Evolutionary conservation across 2,888 invertebrate genomes (phyloP).

Genomic region (Julus scandinavius): DNA sequence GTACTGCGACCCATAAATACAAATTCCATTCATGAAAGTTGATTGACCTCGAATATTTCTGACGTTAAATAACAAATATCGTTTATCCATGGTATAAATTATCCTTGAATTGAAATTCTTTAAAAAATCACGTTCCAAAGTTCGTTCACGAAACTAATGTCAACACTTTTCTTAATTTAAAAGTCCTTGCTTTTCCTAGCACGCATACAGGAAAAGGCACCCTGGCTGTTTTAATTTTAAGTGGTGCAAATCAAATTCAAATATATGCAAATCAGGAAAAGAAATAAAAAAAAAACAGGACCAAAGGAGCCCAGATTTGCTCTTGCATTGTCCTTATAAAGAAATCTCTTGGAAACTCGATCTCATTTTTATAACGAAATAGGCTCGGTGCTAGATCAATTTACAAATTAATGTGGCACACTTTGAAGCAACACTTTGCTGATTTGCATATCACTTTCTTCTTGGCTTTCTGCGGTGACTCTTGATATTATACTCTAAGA

Average conservation of each 20-base stretch:
- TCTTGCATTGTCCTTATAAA: not conserved
- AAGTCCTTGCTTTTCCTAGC: not conserved
- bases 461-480: slow-evolving; percentile 10
- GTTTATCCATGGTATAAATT: too few species aligned
- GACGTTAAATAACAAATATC: too few species aligned
- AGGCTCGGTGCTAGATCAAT: slow-evolving; percentile 18
- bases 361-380: not conserved
- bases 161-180: not conserved
- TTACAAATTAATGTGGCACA: slow-evolving; percentile 18
- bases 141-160: not conserved
- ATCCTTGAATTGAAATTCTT: too few species aligned
- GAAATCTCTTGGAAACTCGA: not conserved
- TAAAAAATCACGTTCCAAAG: too few species aligned
- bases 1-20: too few species aligned
- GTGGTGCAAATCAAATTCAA: slow-evolving; percentile 7
- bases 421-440: slow-evolving; percentile 18
- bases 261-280: not conserved
- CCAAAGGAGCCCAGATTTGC: not conserved
- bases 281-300: slow-evolving; percentile 1
- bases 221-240: not conserved
- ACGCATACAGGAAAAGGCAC: not conserved
- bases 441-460: slow-evolving; percentile 18
- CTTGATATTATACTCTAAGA: not conserved
- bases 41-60: too few species aligned
- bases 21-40: too few species aligned